Evolutionary conservation across 2,797 vertebrate species (phyloP).

Genomic region (Amphiprion clarkii): DNA sequence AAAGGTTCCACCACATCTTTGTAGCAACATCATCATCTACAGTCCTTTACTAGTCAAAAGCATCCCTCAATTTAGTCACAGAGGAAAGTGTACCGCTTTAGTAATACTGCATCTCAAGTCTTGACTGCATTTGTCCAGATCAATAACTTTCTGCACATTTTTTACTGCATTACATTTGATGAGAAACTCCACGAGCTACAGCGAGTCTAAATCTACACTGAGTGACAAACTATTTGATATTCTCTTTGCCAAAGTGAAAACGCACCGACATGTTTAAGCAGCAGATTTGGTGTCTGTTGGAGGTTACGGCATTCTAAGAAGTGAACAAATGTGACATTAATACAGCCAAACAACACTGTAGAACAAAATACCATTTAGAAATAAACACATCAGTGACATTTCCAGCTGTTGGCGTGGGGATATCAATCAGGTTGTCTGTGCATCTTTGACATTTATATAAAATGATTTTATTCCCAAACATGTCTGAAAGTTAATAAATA

Average conservation of each 20-base stretch:
- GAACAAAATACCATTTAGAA: neutral
- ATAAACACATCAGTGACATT: constrained; percentile 11
- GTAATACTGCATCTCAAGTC: constrained; percentile 27
- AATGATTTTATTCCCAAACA: constrained; percentile 45
- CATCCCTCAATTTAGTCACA: constrained; percentile 43
- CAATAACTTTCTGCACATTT: constrained; percentile 8
- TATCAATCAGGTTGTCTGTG: constrained; percentile 67
- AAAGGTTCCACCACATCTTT: constrained; percentile 62
- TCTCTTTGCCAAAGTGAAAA: constrained; percentile 57
- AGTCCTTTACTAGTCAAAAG: constrained; percentile 22
- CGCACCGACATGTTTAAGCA: constrained; percentile 6
- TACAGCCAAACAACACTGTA: constrained; percentile 1
- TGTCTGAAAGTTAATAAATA: constrained; percentile 36
- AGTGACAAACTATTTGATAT: constrained; percentile 67
- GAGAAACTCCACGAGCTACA: constrained; percentile 4
- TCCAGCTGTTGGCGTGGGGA: constrained; percentile 60
- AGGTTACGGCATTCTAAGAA: constrained; percentile 66
- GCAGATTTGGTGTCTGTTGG: constrained; percentile 78
- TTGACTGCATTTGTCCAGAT: constrained; percentile 22
- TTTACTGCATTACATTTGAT: neutral
- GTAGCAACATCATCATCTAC: constrained; percentile 35
- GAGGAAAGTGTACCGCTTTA: constrained; percentile 16
- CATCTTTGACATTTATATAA: constrained; percentile 20
- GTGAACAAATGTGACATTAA: constrained; percentile 10
- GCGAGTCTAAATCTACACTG: constrained; percentile 28